Evolutionary conservation across 1,140 invertebrate genomes (phyloP).

Genomic region (Dendrolimus kikuchii): DNA sequence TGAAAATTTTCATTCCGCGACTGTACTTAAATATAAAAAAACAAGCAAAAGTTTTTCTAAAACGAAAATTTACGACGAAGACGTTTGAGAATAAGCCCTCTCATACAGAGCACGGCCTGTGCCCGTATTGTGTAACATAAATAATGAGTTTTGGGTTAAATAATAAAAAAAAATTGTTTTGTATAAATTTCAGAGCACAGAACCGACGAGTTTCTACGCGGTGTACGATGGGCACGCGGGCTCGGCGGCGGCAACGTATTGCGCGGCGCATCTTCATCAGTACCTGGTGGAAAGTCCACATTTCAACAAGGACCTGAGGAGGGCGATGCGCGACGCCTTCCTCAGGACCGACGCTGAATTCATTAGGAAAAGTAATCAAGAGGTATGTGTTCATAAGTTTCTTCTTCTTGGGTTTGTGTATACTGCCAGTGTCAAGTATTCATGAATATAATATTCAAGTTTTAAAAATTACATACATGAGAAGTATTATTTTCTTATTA

Average conservation of each 20-base stretch:
- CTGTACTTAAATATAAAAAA: no score
- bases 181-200: constrained; percentile 41
- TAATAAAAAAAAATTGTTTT: no score
- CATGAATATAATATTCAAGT: no score
- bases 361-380: constrained; percentile 79
- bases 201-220: constrained; percentile 86
- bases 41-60: no score
- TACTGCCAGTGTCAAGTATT: neutral
- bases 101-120: no score
- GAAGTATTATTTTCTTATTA: no score
- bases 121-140: no score
- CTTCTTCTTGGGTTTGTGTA: neutral
- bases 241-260: constrained; percentile 89
- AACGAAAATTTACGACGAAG: no score
- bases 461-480: no score
- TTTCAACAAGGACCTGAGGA: constrained; percentile 78
- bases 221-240: constrained; percentile 98
- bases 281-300: constrained; percentile 83
- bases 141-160: no score
- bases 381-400: constrained; percentile 50
- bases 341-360: constrained; percentile 87
- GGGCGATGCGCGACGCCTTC: constrained; percentile 88
- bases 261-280: constrained; percentile 89
- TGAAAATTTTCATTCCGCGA: no score
- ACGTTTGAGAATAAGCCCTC: no score